Percentiles rank a stretch among this genome's conserved stretches.
Evolutionary conservation across 2,113 vertebrate genomes (phyloP).

Genomic region (Catagonus wagneri): DNA sequence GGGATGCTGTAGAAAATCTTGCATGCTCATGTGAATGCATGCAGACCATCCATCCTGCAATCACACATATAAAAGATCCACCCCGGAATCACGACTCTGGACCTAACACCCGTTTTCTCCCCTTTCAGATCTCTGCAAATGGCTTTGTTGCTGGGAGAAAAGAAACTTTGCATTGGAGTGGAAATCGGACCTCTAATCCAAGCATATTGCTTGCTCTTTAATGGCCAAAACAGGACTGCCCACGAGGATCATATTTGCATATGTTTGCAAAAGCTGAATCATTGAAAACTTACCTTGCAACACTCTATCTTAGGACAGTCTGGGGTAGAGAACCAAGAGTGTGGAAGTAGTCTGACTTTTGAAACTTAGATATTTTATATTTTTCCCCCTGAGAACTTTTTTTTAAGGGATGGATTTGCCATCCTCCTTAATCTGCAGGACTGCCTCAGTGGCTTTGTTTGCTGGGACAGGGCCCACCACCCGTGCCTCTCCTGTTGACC

Average conservation of each 20-base stretch:
- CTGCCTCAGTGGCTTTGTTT: constrained; percentile 22
- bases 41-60: background rate
- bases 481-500: constrained; percentile 40
- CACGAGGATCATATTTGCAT: constrained; percentile 76
- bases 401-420: constrained; percentile 53
- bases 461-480: constrained; percentile 22
- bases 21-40: background rate
- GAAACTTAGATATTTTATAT: constrained; percentile 61
- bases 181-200: constrained; percentile 86
- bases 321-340: background rate
- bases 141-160: constrained; percentile 66
- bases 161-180: constrained; percentile 70
- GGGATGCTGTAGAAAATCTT: background rate
- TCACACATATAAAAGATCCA: background rate
- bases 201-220: constrained; percentile 90
- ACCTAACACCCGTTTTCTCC: background rate
- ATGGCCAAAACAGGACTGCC: constrained; percentile 82
- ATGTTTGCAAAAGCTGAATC: constrained; percentile 82
- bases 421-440: background rate
- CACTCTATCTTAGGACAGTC: background rate
- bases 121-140: constrained; percentile 80
- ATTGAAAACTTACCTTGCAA: background rate
- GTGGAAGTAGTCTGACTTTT: background rate
- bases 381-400: constrained; percentile 59
- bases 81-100: background rate